phyloP scores from a whole-genome alignment of 2,888 invertebrate species.

The Agrotis clavis region DNA sequence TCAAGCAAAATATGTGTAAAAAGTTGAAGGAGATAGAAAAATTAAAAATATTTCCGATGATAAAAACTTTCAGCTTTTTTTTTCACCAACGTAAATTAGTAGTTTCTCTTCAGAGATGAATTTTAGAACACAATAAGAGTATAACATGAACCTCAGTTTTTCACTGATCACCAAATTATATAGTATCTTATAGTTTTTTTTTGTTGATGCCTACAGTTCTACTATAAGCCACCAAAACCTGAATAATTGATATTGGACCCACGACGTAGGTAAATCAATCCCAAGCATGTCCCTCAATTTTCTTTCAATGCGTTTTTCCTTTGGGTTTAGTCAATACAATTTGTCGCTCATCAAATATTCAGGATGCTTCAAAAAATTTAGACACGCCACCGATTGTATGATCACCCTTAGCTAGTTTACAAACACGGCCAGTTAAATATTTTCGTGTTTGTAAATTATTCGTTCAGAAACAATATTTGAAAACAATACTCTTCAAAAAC shows the following conservation, averaged over 20 bases:
- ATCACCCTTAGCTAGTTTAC: constrained; percentile 14
- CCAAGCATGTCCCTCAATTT: constrained; percentile 46
- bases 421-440: neutral
- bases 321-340: constrained; percentile 50
- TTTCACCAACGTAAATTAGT: neutral
- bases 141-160: neutral
- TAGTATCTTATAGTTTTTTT: neutral
- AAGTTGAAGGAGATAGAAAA: neutral
- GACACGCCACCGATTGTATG: constrained; percentile 18
- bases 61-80: neutral
- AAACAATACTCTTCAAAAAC: constrained; percentile 31
- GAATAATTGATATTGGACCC: constrained; percentile 29
- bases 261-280: constrained; percentile 18
- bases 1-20: no score
- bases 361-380: constrained; percentile 44
- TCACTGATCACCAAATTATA: neutral
- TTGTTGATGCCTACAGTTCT: neutral
- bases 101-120: neutral
- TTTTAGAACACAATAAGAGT: neutral
- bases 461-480: constrained; percentile 10
- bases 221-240: constrained; percentile 4
- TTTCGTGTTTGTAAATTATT: constrained; percentile 37
- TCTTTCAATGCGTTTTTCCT: constrained; percentile 26
- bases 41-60: neutral
- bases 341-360: constrained; percentile 57